Evolutionary conservation across 2,888 invertebrate genomes (phyloP).

Genomic region (Dioctria rufipes): DNA sequence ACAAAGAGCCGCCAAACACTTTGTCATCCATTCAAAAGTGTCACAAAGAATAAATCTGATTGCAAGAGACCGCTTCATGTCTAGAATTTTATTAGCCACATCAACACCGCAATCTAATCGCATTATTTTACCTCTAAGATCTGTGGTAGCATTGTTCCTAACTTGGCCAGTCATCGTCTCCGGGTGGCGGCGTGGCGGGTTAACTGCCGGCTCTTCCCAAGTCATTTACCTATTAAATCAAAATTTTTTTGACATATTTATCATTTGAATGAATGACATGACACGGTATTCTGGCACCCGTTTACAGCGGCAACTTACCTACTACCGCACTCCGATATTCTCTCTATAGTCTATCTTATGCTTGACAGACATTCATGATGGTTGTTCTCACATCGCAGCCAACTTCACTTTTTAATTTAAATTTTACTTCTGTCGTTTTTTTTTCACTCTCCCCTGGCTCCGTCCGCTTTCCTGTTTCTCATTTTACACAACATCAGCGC

Average conservation of each 20-base stretch:
- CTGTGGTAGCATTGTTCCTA: constrained; percentile 25
- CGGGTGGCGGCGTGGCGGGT: too few relatives aligned
- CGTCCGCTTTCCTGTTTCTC: constrained; percentile 10
- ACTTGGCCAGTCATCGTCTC: too few relatives aligned
- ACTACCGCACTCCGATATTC: not conserved
- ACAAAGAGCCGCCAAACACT: constrained; percentile 22
- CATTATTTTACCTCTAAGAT: constrained; percentile 26
- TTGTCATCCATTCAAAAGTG: constrained; percentile 1
- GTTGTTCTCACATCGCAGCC: not conserved
- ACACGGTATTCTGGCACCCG: constrained; percentile 40
- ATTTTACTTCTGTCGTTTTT: constrained; percentile 24
- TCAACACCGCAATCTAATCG: constrained; percentile 33
- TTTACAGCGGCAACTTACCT: constrained; percentile 33
- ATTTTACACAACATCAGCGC: constrained; percentile 40
- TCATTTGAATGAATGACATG: constrained; percentile 47
- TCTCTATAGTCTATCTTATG: not conserved
- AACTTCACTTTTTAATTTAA: constrained; percentile 44
- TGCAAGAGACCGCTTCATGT: constrained; percentile 6
- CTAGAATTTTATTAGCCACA: constrained; percentile 33
- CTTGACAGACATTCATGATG: too few relatives aligned
- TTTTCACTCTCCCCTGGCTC: not conserved
- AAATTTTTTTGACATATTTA: constrained; percentile 36
- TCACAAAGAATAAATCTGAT: not conserved
- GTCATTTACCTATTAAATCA: constrained; percentile 45
- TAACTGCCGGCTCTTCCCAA: constrained; percentile 16